Evolutionary conservation across 2,797 vertebrate genomes (phyloP), one percentile per base, ranked within the genome.

Genomic region (Morelia viridis): DNA sequence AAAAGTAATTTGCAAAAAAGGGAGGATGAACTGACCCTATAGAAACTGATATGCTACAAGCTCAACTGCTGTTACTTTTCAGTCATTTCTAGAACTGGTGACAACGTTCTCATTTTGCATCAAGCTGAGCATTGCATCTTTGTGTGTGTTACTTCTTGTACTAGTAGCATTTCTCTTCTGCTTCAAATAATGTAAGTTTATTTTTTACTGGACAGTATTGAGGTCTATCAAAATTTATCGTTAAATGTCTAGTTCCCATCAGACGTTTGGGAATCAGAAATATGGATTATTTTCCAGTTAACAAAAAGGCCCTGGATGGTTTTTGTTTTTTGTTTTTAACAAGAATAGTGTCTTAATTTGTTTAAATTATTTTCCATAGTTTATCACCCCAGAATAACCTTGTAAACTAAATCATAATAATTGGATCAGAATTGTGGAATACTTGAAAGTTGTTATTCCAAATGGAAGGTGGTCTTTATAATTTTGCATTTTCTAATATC

Each of bases 401-500:
- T 68, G n/a, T 86, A 60, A 68, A n/a, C 6, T 31, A 22, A 80
- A 50, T 61, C 68, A 68, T 62, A 90, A 60, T 87, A 87, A 87
- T 17, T 13, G n/a, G 0, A 1, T 87, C 76, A 46, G 28, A 60
- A 71, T 56, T 17, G 11, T 76, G 50, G 92, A 92, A 53, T 6
- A 35, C 11, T 28, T 10, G 11, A 90, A 90, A 86, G 24, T 57
- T 85, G 12, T 87, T 93, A 83, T 94, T 94, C 92, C 65, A 1
- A 15, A 89, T 35, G 28, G 22, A 88, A 0, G 17, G 31, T 94
- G 41, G 91, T 86, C 89, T 93, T 91, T 95, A 83, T 90, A 90
- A 71, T 94, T 85, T 68, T 76, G 10, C 87, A 92, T 80, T 57
- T 89, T 90, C 86, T 94, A 35, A 89, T 85, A 94, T 93, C 46